Conservation (phyloP, 2,888 invertebrate genomes). For the Chalcis sispes region DNA sequence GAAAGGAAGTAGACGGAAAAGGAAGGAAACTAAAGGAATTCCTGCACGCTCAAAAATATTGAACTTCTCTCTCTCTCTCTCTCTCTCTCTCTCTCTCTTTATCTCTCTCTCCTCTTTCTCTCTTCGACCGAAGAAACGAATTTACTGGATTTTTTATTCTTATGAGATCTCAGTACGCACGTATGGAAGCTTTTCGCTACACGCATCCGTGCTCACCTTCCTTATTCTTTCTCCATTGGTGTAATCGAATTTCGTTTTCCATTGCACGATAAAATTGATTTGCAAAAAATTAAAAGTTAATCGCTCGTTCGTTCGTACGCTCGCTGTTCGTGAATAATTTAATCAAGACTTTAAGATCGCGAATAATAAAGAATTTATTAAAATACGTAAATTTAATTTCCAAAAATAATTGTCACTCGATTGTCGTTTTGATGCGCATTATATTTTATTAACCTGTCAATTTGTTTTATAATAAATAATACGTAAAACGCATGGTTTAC, state of each 20-base stretch:
- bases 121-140: constrained; percentile 53
- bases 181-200: constrained; percentile 50
- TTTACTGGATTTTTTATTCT: constrained; percentile 59
- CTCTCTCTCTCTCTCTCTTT: too few species aligned
- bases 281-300: too few species aligned
- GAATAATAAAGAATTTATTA: too few species aligned
- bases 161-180: constrained; percentile 14
- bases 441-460: neutral
- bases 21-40: constrained; percentile 57
- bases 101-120: too few species aligned
- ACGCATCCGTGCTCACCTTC: constrained; percentile 31
- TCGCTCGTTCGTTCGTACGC: too few species aligned
- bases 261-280: constrained; percentile 8
- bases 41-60: constrained; percentile 50
- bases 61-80: too few species aligned
- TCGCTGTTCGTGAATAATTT: too few species aligned
- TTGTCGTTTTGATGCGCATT: too few species aligned
- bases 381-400: too few species aligned
- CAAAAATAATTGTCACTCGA: too few species aligned
- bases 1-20: constrained; percentile 55
- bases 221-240: constrained; percentile 1
- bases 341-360: too few species aligned
- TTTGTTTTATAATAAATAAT: constrained; percentile 41
- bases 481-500: constrained; percentile 58
- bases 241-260: constrained; percentile 37